Conservation (phyloP, 2,113 vertebrate genomes). For the Zonotrichia leucophrys region DNA sequence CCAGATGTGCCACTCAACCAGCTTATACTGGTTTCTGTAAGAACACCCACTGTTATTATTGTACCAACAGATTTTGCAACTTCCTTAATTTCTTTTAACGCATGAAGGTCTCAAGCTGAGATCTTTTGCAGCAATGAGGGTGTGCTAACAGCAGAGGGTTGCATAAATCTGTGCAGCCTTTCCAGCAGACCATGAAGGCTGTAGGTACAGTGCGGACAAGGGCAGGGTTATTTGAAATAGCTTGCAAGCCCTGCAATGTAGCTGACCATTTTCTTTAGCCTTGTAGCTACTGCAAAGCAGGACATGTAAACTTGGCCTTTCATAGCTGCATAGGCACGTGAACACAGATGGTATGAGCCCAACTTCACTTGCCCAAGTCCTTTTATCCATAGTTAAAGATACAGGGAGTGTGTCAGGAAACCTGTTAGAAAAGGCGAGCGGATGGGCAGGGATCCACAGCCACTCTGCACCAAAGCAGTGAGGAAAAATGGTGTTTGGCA, state of each 20-base stretch:
- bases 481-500: slow-evolving; percentile 1
- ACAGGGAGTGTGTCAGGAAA: background rate
- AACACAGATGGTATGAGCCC: background rate
- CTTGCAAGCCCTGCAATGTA: background rate
- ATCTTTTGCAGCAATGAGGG: slow-evolving; percentile 25
- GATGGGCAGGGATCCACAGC: background rate
- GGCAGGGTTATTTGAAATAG: background rate
- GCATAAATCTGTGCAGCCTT: slow-evolving; percentile 16
- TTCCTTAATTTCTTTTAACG: slow-evolving; percentile 67
- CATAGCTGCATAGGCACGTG: background rate
- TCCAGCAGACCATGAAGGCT: background rate
- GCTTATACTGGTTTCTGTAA: slow-evolving; percentile 68
- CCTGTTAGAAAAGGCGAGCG: background rate
- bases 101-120: slow-evolving; percentile 48
- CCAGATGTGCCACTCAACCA: slow-evolving; percentile 72
- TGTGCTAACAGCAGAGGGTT: slow-evolving; percentile 45
- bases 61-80: slow-evolving; percentile 68
- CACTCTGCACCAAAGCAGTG: background rate
- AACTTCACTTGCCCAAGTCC: background rate
- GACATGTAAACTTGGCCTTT: background rate
- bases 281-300: background rate
- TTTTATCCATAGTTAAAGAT: background rate
- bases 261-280: background rate
- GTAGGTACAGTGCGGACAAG: background rate
- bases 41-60: slow-evolving; percentile 71